Percentiles rank a stretch among this genome's conserved stretches.
Conservation (phyloP, 2,113 vertebrate genomes). For the Tyrannus savana region DNA sequence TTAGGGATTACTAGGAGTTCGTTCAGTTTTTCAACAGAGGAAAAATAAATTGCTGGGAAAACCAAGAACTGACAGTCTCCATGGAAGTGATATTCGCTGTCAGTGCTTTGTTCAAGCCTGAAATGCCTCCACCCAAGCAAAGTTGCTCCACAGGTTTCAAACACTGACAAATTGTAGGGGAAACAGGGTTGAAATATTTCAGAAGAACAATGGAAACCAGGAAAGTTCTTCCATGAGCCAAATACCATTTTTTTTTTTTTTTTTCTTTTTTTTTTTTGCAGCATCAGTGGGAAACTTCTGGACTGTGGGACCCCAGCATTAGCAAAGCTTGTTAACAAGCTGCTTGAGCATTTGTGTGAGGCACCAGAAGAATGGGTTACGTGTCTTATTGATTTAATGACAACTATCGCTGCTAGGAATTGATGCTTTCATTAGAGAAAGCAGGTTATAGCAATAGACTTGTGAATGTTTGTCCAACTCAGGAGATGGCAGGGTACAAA, state of each 20-base stretch:
- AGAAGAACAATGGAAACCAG: background rate
- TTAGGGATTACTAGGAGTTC: background rate
- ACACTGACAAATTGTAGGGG: background rate
- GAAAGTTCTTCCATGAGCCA: background rate
- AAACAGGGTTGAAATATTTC: background rate
- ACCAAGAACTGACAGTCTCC: background rate
- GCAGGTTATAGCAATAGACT: background rate
- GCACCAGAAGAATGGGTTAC: background rate
- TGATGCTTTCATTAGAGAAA: slow-evolving; percentile 54
- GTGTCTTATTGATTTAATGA: slow-evolving; percentile 31
- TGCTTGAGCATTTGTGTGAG: background rate
- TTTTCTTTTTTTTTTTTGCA: background rate
- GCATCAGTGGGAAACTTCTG: background rate
- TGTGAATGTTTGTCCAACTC: background rate
- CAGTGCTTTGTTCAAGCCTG: background rate
- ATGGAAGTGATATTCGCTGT: background rate
- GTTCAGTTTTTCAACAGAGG: background rate
- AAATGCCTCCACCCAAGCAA: background rate
- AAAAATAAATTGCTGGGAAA: background rate
- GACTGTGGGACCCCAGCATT: background rate
- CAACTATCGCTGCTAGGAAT: background rate
- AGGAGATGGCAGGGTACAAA: background rate
- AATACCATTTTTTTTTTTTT: background rate
- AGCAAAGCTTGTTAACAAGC: slow-evolving; percentile 35
- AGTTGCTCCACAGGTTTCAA: background rate